These are phyloP conservation scores for Ormyrus thymus DNA, from an alignment of 2,888 invertebrate species.

Conservation along the genomic window DNA sequence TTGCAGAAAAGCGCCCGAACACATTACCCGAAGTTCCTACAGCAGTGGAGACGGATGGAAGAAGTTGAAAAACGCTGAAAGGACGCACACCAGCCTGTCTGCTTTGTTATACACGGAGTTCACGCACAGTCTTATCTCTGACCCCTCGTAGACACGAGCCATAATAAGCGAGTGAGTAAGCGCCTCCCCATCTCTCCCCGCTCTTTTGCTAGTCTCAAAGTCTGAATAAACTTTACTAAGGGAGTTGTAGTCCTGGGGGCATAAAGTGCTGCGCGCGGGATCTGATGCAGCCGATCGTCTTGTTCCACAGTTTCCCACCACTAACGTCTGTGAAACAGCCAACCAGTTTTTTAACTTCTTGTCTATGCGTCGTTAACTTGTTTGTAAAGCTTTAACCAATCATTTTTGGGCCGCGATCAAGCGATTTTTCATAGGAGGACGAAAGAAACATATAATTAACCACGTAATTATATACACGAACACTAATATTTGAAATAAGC, in stretches of 20 bases:
- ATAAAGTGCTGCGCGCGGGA: slow-evolving; percentile 53
- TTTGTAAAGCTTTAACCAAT: too few species aligned
- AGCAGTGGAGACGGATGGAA: too few species aligned
- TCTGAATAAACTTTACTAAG: slow-evolving; percentile 63
- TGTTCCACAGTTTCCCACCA: slow-evolving; percentile 45
- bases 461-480: too few species aligned
- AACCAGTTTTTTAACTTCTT: too few species aligned
- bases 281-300: slow-evolving; percentile 65
- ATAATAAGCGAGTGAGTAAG: slow-evolving; percentile 7
- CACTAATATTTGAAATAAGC: too few species aligned
- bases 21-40: background rate
- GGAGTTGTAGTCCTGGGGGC: slow-evolving; percentile 62
- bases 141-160: background rate
- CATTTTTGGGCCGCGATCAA: too few species aligned
- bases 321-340: too few species aligned
- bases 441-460: too few species aligned
- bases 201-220: slow-evolving; percentile 52
- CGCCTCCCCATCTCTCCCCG: background rate
- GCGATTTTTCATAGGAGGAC: too few species aligned
- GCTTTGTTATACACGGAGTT: background rate
- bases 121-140: background rate
- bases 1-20: background rate
- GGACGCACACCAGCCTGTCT: background rate
- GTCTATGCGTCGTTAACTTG: too few species aligned
- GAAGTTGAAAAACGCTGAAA: background rate